phyloP scores from a whole-genome alignment of 30 jellyfish, hydroid and myxozoan genomes.

The Nemopilema nomurai region DNA sequence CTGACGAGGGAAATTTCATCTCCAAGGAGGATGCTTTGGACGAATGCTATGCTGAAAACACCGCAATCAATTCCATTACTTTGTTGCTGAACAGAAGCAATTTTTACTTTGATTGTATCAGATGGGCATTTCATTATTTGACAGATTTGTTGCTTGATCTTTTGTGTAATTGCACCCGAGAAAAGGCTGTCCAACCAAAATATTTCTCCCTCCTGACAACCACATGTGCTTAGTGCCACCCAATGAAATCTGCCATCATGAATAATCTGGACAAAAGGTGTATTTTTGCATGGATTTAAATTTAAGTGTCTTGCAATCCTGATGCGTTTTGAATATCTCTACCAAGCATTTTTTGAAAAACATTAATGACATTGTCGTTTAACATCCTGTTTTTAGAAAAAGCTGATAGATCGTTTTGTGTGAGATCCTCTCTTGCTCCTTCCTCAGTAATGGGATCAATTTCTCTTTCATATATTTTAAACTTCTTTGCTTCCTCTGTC shows the following conservation, averaged over 20 bases:
- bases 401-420: not conserved
- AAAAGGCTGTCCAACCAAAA: constrained; percentile 14
- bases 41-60: constrained; percentile 14
- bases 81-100: constrained; percentile 43
- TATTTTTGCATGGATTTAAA: not conserved
- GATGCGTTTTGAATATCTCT: not conserved
- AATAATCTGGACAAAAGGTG: constrained; percentile 15
- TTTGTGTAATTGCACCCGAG: not conserved
- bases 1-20: not conserved
- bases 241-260: constrained; percentile 41
- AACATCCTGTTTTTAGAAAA: not conserved
- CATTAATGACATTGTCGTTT: constrained; percentile 25
- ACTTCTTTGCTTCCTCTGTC: constrained; percentile 11
- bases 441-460: constrained; percentile 5
- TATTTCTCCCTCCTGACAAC: constrained; percentile 2
- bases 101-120: not conserved
- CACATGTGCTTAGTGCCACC: constrained; percentile 10
- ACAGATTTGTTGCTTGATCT: constrained; percentile 31
- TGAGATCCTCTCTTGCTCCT: constrained; percentile 4
- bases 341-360: constrained; percentile 6
- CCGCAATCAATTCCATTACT: constrained; percentile 27
- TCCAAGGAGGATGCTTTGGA: not conserved
- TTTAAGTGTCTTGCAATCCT: constrained; percentile 27
- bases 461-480: not conserved
- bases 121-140: not conserved